Base-by-base conservation (phyloP, 2,888 invertebrate genomes). In the Lochmaea capreae region DNA sequence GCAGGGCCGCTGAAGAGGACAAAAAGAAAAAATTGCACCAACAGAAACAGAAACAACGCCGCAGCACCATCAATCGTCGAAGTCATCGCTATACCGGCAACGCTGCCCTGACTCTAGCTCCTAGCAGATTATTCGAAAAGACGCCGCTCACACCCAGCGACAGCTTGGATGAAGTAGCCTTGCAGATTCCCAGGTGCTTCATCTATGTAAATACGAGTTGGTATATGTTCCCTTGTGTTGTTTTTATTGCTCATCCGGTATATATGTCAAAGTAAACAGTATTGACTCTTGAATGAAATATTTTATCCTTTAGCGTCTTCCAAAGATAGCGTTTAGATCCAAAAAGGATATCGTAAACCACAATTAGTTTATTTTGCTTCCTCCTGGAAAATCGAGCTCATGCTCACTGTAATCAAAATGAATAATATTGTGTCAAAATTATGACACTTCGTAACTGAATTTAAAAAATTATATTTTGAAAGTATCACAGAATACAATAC, bases 151-250 rank as follows among this genome's bases (percentile, higher is more conserved):
- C 93, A 83, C 95, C 96, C 63, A 91, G 94, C 81, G 96, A 97
- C 90, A 95, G 94, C 86, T 90, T 96, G 86, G 97, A 97, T 88
- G 96, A 96, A 89, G 94, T 97, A 87, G 96, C 96, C 78, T 92
- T 95, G 83, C 95, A 95, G 87, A 97, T 97, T 89, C 96, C 97
- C 88, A 96, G 97, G 97, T 97, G 88, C 83, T 81, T 76, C 77
- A 81, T 78, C 79, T 81, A 82, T 83, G 80, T 80, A 80, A 80
- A 80, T 80, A 80, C 78, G 69, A 73, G 76, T 75, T 71, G 59
- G 69, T 76, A 71, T 69, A 72, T 74, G 74, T 76, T 78, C 59
- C 71, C 62, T 61, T 75, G 75, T 73, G 65, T 42, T 62, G 65
- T 73, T 66, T 57, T 42, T 16, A 33, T 71, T 66, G 52, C 52